These are phyloP conservation scores for Drosophila phalerata DNA, from an alignment of 2,888 invertebrate species.

Conservation along the genomic window DNA sequence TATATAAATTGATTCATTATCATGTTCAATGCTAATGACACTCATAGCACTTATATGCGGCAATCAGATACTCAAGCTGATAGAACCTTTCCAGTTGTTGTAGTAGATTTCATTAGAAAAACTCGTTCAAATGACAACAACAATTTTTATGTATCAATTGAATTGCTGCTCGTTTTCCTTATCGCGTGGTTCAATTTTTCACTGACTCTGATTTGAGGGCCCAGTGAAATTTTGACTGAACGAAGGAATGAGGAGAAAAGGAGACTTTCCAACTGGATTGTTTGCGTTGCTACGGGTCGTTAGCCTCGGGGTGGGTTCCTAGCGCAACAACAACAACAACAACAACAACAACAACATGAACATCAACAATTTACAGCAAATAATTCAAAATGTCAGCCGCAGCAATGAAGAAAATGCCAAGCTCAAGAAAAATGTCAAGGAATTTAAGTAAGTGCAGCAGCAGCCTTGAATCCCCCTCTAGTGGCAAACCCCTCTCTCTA, in stretches of 20 bases:
- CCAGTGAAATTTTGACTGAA: slow-evolving; percentile 36
- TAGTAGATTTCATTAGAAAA: slow-evolving; percentile 13
- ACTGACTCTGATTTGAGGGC: slow-evolving; percentile 29
- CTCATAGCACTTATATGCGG: neutral
- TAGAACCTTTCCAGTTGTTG: slow-evolving; percentile 4
- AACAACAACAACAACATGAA: slow-evolving; percentile 20
- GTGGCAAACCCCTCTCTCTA: neutral
- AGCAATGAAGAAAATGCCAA: slow-evolving; percentile 63
- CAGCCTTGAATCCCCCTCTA: slow-evolving; percentile 11
- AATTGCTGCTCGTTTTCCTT: slow-evolving; percentile 50
- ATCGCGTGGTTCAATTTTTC: slow-evolving; percentile 60
- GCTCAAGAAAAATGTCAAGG: slow-evolving; percentile 61
- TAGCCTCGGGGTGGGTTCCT: slow-evolving; percentile 42
- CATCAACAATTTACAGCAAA: slow-evolving; percentile 57
- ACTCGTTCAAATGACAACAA: neutral
- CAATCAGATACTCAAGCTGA: neutral
- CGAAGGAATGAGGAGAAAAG: neutral
- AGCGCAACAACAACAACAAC: slow-evolving; percentile 6
- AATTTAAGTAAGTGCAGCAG: slow-evolving; percentile 48
- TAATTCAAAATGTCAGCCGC: slow-evolving; percentile 78
- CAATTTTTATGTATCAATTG: slow-evolving; percentile 61
- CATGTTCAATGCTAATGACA: slow-evolving; percentile 28
- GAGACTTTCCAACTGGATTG: slow-evolving; percentile 38
- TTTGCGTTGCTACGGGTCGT: slow-evolving; percentile 58
- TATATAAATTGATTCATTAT: slow-evolving; percentile 48